Evolutionary conservation across 2,888 invertebrate genomes (phyloP).

Genomic region (Dynastes hyllus): DNA sequence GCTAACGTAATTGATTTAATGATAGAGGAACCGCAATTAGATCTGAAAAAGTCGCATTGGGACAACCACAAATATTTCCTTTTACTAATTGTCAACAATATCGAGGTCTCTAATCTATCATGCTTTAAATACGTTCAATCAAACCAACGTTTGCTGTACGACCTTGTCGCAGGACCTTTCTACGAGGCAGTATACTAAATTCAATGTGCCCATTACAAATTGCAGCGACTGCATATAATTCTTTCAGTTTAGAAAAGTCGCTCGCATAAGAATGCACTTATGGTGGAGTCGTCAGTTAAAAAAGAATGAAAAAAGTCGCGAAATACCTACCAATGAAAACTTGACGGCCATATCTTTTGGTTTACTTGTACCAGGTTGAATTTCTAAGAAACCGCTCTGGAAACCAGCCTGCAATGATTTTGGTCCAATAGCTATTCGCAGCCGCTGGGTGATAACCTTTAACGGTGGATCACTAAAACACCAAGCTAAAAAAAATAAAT

Average conservation of each 20-base stretch:
- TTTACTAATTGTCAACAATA: background rate
- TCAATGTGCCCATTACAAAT: background rate
- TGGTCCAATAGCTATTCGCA: background rate
- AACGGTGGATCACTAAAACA: background rate
- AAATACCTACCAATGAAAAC: slow-evolving; percentile 7
- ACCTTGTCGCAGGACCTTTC: background rate
- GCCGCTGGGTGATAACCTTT: background rate
- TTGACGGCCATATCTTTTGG: background rate
- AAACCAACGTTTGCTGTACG: background rate
- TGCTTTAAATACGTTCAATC: background rate
- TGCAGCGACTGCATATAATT: too few species aligned
- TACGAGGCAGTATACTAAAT: background rate
- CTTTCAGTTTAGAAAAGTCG: too few species aligned
- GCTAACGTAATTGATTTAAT: too few species aligned
- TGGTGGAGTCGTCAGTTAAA: too few species aligned
- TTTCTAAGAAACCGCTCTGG: background rate
- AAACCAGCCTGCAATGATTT: background rate
- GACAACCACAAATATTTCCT: too few species aligned
- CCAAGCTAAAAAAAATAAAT: background rate
- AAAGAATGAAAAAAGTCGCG: too few species aligned
- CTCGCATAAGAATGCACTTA: too few species aligned
- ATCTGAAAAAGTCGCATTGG: too few species aligned
- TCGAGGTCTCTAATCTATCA: background rate
- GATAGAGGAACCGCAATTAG: too few species aligned
- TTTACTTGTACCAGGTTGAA: background rate